A percentile compares a stretch with the other conserved stretches of the same genome.
These are phyloP conservation scores for Alectura lathami DNA, from an alignment of 2,113 vertebrate genomes.

Conservation along the genomic window DNA sequence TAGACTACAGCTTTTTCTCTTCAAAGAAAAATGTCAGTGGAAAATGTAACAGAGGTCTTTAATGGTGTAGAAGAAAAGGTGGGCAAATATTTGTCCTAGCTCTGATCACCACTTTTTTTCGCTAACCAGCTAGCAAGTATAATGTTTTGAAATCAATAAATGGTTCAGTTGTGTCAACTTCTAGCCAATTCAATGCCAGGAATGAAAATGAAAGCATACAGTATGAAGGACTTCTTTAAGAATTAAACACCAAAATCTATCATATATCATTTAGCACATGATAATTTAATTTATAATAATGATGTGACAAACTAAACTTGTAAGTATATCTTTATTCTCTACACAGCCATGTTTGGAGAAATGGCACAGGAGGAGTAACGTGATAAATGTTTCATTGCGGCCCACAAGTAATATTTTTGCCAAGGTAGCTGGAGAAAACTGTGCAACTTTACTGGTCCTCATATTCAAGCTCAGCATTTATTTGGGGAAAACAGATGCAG, in stretches of 20 bases:
- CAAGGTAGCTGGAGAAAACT: constrained; percentile 73
- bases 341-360: constrained; percentile 26
- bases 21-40: not conserved
- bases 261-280: not conserved
- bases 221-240: not conserved
- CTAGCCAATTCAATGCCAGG: not conserved
- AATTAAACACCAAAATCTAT: not conserved
- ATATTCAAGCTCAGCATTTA: constrained; percentile 52
- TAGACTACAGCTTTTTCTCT: not conserved
- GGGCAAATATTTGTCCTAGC: not conserved
- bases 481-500: constrained; percentile 67
- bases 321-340: constrained; percentile 38
- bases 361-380: constrained; percentile 48
- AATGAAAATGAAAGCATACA: not conserved
- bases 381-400: constrained; percentile 62
- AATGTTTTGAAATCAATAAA: not conserved
- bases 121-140: not conserved
- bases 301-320: constrained; percentile 1
- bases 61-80: not conserved
- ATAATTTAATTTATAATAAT: constrained; percentile 21
- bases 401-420: constrained; percentile 64
- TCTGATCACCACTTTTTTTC: not conserved
- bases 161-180: not conserved
- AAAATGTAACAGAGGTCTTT: not conserved
- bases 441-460: constrained; percentile 48